Evolutionary conservation across 23 tunicate species (phyloP), one percentile per base, ranked within the genome.

Genomic region (Ciona savignyi): DNA sequence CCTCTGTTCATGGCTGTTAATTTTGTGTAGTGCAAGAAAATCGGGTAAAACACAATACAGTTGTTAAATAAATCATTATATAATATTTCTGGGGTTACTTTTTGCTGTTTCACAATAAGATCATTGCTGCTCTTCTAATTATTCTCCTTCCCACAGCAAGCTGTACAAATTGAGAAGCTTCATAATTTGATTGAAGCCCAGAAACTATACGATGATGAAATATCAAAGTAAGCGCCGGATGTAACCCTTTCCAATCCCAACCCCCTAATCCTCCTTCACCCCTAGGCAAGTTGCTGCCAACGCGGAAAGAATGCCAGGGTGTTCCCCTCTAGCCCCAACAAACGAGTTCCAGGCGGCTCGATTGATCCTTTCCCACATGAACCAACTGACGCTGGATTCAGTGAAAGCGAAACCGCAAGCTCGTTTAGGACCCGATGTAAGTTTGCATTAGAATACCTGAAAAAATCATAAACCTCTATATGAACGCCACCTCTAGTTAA

Each of bases 291-390:
- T 67, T 15, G 61, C 56, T 25, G 80, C 66, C 22, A 66, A 72
- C 27, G 79, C 84, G 1, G 74, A 48, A 26, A 4, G 32, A 51
- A 91, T 91, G 91, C 75, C 71, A 25, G 97, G 81, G 63, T 81
- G 93, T 30, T 19, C 63, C 51, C 93, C 88, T 0, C 74, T 74
- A 0, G 72, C 81, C 2, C 85, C 93, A 3, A 76, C 82, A 27
- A 74, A 82, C 27, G 88, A 81, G 27, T 86, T 82, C 51, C 93
- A 93, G 42, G 66, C 88, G 25, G 88, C 98, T 23, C 35, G 98
- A n/a, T 71, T 93, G 35, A 72, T 93, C n/a, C 85, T 93, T 21
- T 86, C 93, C 3, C 93, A 86, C 77, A 75, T 93, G 65, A 86
- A 86, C 74, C 75, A 85, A 2, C 84, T 93, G 30, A 68, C 93